These are phyloP conservation scores for Meriones psammophilus DNA, from an alignment of 2,797 vertebrate genomes.

Conservation along the genomic window DNA sequence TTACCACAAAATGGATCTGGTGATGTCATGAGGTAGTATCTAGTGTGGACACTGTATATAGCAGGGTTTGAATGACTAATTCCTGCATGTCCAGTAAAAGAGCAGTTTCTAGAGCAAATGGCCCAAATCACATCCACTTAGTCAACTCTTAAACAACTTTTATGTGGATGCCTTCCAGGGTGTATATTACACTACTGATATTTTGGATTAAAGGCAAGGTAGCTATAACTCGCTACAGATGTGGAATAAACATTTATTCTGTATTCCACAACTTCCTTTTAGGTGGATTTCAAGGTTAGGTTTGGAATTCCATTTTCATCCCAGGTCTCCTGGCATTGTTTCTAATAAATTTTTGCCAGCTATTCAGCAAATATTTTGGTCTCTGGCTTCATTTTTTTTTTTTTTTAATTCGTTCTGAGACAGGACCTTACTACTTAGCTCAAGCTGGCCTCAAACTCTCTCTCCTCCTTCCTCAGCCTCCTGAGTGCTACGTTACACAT, in stretches of 20 bases:
- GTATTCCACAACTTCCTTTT: background rate
- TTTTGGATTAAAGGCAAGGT: constrained; percentile 40
- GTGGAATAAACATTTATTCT: constrained; percentile 31
- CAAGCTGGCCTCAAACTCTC: background rate
- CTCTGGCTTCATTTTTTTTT: background rate
- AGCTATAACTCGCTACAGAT: constrained; percentile 6
- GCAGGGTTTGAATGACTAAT: constrained; percentile 8
- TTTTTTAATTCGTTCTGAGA: background rate
- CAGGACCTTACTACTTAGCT: background rate
- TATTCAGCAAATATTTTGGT: constrained; percentile 38
- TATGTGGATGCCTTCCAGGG: background rate
- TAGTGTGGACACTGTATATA: background rate
- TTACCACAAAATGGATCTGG: constrained; percentile 38
- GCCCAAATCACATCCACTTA: background rate
- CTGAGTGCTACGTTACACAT: background rate
- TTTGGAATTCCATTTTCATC: constrained; percentile 35
- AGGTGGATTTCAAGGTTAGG: constrained; percentile 17
- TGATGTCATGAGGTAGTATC: background rate
- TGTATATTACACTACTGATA: background rate
- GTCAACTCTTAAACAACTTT: background rate
- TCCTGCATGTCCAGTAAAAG: constrained; percentile 44
- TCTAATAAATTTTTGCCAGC: constrained; percentile 26
- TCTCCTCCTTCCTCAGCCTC: background rate
- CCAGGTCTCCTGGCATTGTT: background rate
- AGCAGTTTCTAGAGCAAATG: constrained; percentile 14